Conservation (phyloP, 2,888 invertebrate species). For the Atherix ibis region DNA sequence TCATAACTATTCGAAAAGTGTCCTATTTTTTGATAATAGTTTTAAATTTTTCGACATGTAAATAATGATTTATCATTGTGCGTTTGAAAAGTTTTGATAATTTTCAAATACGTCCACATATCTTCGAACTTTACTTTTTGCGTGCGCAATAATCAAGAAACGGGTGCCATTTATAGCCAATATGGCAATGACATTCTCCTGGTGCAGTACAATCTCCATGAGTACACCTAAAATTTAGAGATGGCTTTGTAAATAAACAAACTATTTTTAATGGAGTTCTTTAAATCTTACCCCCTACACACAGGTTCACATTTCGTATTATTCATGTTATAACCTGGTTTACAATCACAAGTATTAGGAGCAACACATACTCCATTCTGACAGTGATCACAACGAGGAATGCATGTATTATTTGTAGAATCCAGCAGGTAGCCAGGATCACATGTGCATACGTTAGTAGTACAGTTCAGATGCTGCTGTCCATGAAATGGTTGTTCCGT, state of each 20-base stretch:
- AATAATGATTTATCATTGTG: too few species aligned
- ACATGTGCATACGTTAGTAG: slow-evolving; percentile 30
- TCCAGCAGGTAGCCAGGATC: slow-evolving; percentile 25
- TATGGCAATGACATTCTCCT: neutral
- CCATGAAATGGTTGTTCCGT: too few species aligned
- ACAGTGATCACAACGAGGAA: slow-evolving; percentile 1
- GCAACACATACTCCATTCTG: slow-evolving; percentile 23
- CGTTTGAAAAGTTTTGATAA: too few species aligned
- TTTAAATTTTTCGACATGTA: too few species aligned
- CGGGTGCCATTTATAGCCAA: neutral
- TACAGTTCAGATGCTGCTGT: too few species aligned
- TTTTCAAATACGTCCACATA: too few species aligned
- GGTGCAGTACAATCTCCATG: neutral
- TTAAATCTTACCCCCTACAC: slow-evolving; percentile 6
- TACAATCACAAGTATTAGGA: slow-evolving; percentile 29
- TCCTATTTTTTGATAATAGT: too few species aligned
- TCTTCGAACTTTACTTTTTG: too few species aligned
- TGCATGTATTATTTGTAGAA: slow-evolving; percentile 12
- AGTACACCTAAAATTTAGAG: neutral
- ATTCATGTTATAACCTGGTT: slow-evolving; percentile 27
- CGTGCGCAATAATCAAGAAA: neutral
- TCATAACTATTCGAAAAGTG: too few species aligned
- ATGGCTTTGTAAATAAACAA: neutral
- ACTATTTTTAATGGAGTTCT: neutral
- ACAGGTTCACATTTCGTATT: slow-evolving; percentile 23